Conservation (phyloP, 2,797 vertebrate genomes). For the Myioborus miniatus region DNA sequence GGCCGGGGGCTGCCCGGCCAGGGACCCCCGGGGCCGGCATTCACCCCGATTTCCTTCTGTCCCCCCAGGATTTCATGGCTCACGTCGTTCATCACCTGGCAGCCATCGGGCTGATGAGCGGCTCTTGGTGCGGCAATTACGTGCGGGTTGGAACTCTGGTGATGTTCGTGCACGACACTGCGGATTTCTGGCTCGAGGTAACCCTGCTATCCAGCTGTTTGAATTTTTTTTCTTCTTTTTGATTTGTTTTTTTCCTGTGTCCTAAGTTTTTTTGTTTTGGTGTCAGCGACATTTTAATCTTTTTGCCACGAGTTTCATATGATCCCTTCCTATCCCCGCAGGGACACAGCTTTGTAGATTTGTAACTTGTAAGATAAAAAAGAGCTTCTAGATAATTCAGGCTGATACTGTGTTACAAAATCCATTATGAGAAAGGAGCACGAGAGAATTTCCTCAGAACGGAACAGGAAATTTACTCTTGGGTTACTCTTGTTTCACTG, state of each 20-base stretch:
- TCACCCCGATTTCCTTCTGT: not conserved
- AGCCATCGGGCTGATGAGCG: conserved; percentile 86
- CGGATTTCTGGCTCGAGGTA: conserved; percentile 94
- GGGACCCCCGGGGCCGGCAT: not conserved
- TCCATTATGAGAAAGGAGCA: not conserved
- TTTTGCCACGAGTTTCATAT: not conserved
- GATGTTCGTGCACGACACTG: conserved; percentile 89
- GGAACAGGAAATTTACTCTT: not conserved
- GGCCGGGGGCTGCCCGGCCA: too few species aligned
- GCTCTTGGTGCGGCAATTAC: conserved; percentile 94
- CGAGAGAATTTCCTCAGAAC: not conserved
- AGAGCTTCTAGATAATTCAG: not conserved
- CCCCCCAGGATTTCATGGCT: conserved; percentile 87
- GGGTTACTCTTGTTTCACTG: not conserved
- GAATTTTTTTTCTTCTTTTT: too few species aligned
- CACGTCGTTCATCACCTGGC: conserved; percentile 92
- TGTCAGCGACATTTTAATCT: not conserved
- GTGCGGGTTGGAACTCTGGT: conserved; percentile 90
- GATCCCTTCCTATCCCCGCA: not conserved
- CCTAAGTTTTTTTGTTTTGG: not conserved
- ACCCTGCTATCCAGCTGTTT: not conserved
- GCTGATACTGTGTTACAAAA: not conserved
- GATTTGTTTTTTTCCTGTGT: too few species aligned
- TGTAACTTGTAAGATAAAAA: not conserved
- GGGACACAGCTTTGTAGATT: not conserved